Evolutionary conservation across 1,140 invertebrate genomes (phyloP), one percentile per base, ranked within the genome.

Genomic region (Armadillidium nasatum): DNA sequence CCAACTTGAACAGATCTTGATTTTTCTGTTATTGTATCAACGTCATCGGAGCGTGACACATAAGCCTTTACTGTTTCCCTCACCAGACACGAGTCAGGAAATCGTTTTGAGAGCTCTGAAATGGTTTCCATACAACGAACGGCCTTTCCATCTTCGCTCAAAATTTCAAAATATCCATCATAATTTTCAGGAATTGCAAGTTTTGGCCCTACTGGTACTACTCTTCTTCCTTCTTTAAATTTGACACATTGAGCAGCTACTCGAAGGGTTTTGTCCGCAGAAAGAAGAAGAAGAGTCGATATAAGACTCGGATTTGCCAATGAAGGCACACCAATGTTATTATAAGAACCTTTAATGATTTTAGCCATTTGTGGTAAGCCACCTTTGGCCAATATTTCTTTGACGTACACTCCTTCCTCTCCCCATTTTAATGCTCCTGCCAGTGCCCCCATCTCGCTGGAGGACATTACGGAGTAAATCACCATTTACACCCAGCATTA

Each of bases 281-380:
- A 93, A 68, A 94, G 87, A 22, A 97, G 88, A 13, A 96, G 85
- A 7, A 94, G 91, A 3, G 92, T 93, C 80, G 92, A 92, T 82
- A 94, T 91, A 60, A 94, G 86, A 67, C 91, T 90, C 0, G 93
- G 92, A 78, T 90, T 92, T 19, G 93, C 92, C 21, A 94, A 84
- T 0, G 93, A 93, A 7, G 94, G 92, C 19, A 93, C 92, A 6
- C 94, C 94, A 13, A 96, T 87, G 33, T 91, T 91, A 74, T 92
- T 90, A 86, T 95, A 96, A 83, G 95, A 93, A 74, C 94, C 94
- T 86, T 96, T 95, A 76, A 93, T 91, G 80, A 97, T 93, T 86
- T 94, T 94, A 75, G 92, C 93, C 78, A 96, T 90, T 79, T 89
- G 90, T 10, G 95, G 94, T 72, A 95, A 86, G 69, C 90, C 88